Base-by-base conservation (phyloP, 1,140 invertebrate genomes). In the Mylabris phalerata region DNA sequence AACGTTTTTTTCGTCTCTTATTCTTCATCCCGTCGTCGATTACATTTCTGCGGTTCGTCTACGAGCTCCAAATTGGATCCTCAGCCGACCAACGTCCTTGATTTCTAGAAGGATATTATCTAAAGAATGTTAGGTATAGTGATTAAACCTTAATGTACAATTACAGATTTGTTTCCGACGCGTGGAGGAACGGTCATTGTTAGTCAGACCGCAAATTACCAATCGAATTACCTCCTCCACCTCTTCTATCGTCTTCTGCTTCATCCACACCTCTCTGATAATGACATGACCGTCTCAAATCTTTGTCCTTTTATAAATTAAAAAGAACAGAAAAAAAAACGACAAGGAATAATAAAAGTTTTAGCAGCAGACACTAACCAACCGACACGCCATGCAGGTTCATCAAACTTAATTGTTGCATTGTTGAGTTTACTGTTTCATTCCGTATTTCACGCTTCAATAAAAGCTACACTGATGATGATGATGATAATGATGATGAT, bases 151-250 rank as follows among this genome's bases (percentile, higher is more conserved):
- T 46, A 50, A 55, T 67, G 65, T 62, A 62, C 65, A 63, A 67
- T 67, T 67, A 67, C 60, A 63, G 63, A 67, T 67, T 67, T 65
- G 65, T 65, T 67, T 64, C 65, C 62, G 61, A 64, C 65, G 65
- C 65, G 65, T 62, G 60, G 60, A 59, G 65, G 47, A 49, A 59
- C 62, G 64, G 59, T 62, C 62, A 67, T 67, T 67, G 65, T 67
- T 63, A 63, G 65, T 27, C 60, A 48, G 63, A 67, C 65, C 65
- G 65, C 65, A 67, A 67, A 67, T 67, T 67, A 67, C 59, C 65
- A 65, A 67, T 67, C 60, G 57, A 65, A 64, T 67, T 65, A 67
- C 65, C 63, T 45, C 50, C 32, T 32, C 7, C 32, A 7, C 32
- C 32, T 32, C 32, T 7, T 32, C 32, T 32, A 32, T 7, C 32